Evolutionary conservation across 2,888 invertebrate genomes (phyloP), one percentile per base, ranked within the genome.

Genomic region (Dryobotodes eremita): DNA sequence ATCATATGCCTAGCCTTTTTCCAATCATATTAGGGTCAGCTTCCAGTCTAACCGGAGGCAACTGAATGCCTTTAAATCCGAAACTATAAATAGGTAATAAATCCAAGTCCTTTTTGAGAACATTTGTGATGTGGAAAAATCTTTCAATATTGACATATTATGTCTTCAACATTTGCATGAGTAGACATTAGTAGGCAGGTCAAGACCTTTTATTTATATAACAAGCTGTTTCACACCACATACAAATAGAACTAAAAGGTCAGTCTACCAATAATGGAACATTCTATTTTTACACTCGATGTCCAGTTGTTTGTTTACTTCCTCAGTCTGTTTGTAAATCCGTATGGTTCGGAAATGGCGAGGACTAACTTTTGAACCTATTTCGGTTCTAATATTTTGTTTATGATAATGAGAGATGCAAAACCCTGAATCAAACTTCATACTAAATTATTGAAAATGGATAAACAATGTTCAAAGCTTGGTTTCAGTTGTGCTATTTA

Each of bases 241-340:
- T 15, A 17, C 17, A 68, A 68, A 48, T 62, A 57, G 55, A 75
- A n/a, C 42, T 26, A 42, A 78, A 70, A 11, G 31, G 11, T 46
- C 23, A 26, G 46, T 42, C 26, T 31, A 20, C 13, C 15, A 50
- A 64, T 36, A 78, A 48, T 23, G 0, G 13, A 70, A 53, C 15
- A 36, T 65, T 84, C 48, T 84, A 78, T 84, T 80, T 78, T 70
- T 59, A 53, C 20, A 53, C 46, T 15, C 15, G 6, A 62, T 42
- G 7, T 57, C 42, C 7, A 17, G 17, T n/a, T 65, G 50, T 65
- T 78, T 46, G 46, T 79, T 36, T 53, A 70, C 64, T 11, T 62
- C 69, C 50, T 69, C 50, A 23, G n/a, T 55, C 17, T 15, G 7
- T 46, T 23, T 46, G 57, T 64, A 57, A 80, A 53, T 36, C 50